Conservation (phyloP, 1,140 invertebrate species). For the Tetramorium alpestre region DNA sequence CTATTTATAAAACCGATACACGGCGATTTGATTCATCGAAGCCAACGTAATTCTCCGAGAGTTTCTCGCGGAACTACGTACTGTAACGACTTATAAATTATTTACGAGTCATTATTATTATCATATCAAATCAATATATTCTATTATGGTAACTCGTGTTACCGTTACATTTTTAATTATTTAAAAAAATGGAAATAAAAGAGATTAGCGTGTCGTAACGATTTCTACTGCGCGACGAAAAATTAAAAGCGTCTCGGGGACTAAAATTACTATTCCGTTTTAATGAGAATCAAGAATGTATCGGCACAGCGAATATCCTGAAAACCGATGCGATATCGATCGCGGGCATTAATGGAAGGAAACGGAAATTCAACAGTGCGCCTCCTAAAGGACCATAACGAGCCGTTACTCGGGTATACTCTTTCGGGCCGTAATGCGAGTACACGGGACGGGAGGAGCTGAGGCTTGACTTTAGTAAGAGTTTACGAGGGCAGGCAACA, state of each 20-base stretch:
- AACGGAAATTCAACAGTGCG: constrained; percentile 72
- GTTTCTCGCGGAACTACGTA: background rate
- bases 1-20: constrained; percentile 44
- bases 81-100: background rate
- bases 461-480: constrained; percentile 84
- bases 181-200: background rate
- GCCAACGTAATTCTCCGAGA: background rate
- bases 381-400: constrained; percentile 72
- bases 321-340: constrained; percentile 39
- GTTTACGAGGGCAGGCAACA: constrained; percentile 84
- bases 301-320: background rate
- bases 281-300: constrained; percentile 12
- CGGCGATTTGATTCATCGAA: constrained; percentile 14
- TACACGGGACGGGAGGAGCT: constrained; percentile 84
- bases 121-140: background rate
- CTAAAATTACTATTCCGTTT: background rate
- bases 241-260: background rate
- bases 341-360: constrained; percentile 65
- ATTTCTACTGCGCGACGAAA: background rate
- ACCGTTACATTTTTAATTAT: background rate
- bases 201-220: background rate
- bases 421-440: constrained; percentile 74
- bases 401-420: constrained; percentile 72
- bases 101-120: background rate
- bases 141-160: background rate